A percentile compares a stretch with the other conserved stretches of the same genome.
phyloP scores from a whole-genome alignment of 2,888 invertebrate species.

The Tuta absoluta region DNA sequence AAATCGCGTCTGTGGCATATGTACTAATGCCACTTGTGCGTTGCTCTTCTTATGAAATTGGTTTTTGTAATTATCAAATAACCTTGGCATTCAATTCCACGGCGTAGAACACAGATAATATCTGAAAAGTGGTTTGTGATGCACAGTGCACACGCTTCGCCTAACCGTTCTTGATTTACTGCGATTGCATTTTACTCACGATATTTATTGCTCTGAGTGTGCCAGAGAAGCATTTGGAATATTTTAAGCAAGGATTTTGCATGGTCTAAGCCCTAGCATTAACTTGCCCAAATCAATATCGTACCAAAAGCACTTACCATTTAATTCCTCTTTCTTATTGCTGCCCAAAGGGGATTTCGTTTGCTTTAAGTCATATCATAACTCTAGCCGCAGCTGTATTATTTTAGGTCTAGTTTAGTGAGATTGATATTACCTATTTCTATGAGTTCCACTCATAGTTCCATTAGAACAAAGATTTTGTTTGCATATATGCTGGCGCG shows the following conservation, averaged over 20 bases:
- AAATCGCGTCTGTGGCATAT: too few species aligned
- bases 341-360: neutral
- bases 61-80: neutral
- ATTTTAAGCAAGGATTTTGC: neutral
- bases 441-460: too few species aligned
- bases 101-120: neutral
- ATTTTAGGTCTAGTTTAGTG: too few species aligned
- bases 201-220: constrained; percentile 22
- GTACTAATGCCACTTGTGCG: too few species aligned
- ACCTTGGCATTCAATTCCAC: too few species aligned
- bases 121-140: constrained; percentile 19
- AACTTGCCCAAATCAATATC: neutral
- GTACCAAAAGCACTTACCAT: neutral
- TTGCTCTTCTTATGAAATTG: neutral
- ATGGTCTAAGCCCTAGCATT: neutral
- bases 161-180: constrained; percentile 26
- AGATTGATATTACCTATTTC: neutral
- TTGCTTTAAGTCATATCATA: too few species aligned
- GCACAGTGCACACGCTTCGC: constrained; percentile 15
- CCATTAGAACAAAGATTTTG: too few species aligned
- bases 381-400: too few species aligned
- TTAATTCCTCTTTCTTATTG: neutral
- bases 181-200: constrained; percentile 23
- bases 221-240: constrained; percentile 15
- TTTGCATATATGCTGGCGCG: too few species aligned